Conservation (phyloP, 2,888 invertebrate species). For the Trachelus tabidus region DNA sequence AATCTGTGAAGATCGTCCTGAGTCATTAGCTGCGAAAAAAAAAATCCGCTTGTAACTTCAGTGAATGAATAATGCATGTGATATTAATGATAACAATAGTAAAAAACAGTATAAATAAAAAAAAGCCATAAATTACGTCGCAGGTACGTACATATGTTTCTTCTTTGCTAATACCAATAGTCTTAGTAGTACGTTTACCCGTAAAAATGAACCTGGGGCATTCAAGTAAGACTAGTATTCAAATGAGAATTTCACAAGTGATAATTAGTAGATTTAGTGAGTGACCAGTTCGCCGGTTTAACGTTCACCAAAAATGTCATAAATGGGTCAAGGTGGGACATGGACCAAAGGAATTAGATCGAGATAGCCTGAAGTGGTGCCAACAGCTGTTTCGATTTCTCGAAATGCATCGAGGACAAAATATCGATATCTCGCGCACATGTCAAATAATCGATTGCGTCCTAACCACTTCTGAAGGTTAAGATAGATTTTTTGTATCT, state of each 20-base stretch:
- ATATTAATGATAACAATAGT: not conserved
- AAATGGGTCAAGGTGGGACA: not conserved
- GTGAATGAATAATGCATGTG: not conserved
- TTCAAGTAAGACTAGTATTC: slow-evolving; percentile 19
- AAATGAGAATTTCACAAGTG: slow-evolving; percentile 19
- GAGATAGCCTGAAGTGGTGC: not conserved
- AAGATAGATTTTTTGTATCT: not conserved
- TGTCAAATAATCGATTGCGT: not conserved
- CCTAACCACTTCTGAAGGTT: not conserved
- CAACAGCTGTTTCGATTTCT: not conserved
- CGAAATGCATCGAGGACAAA: not conserved
- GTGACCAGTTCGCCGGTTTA: not conserved
- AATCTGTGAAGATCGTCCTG: not conserved
- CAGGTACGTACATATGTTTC: not conserved
- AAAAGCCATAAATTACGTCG: not conserved
- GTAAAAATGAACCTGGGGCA: not conserved
- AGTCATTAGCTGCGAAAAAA: not conserved
- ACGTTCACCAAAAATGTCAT: not conserved
- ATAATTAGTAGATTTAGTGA: not conserved
- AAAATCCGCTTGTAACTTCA: not conserved
- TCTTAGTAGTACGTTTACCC: slow-evolving; percentile 9
- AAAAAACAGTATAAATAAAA: not conserved
- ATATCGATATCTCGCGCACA: not conserved
- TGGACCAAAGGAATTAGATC: not conserved
- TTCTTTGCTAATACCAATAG: not conserved